phyloP scores from a whole-genome alignment of 2,113 vertebrate species.

The Microcebus jonahi region DNA sequence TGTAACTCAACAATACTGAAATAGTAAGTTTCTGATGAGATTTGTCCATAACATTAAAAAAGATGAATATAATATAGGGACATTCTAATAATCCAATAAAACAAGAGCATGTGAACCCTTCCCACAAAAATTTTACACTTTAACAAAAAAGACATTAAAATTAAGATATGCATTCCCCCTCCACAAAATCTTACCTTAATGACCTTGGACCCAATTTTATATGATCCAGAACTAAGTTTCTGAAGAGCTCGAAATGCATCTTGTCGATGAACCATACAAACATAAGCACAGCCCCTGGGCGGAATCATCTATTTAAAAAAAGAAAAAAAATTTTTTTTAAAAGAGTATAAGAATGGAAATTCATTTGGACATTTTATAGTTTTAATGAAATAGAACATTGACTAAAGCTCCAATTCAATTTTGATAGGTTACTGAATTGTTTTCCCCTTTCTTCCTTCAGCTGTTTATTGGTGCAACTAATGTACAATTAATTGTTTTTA shows the following conservation, averaged over 20 bases:
- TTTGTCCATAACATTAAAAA: neutral
- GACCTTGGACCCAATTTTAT: slow-evolving; percentile 98
- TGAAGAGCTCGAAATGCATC: slow-evolving; percentile 96
- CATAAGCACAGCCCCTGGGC: slow-evolving; percentile 98
- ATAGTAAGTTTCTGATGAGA: neutral
- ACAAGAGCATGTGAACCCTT: neutral
- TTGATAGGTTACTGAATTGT: neutral
- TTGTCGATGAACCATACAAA: slow-evolving; percentile 99
- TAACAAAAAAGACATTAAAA: neutral
- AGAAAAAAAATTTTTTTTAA: neutral
- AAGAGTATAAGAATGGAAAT: neutral
- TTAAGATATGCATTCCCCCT: neutral
- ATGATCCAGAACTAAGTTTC: slow-evolving; percentile 97
- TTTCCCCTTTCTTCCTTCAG: neutral
- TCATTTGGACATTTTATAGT: neutral
- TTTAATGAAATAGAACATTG: neutral
- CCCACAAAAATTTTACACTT: neutral
- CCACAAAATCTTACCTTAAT: slow-evolving; percentile 91
- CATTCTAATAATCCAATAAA: neutral
- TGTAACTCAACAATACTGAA: neutral
- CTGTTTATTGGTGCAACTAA: neutral
- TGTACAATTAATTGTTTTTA: neutral
- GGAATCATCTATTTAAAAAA: slow-evolving; percentile 94
- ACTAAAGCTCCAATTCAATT: neutral
- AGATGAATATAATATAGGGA: neutral